Percentiles rank a stretch among this genome's conserved stretches.
Evolutionary conservation across 2,113 vertebrate genomes (phyloP).

Genomic region (Lanius ludovicianus): DNA sequence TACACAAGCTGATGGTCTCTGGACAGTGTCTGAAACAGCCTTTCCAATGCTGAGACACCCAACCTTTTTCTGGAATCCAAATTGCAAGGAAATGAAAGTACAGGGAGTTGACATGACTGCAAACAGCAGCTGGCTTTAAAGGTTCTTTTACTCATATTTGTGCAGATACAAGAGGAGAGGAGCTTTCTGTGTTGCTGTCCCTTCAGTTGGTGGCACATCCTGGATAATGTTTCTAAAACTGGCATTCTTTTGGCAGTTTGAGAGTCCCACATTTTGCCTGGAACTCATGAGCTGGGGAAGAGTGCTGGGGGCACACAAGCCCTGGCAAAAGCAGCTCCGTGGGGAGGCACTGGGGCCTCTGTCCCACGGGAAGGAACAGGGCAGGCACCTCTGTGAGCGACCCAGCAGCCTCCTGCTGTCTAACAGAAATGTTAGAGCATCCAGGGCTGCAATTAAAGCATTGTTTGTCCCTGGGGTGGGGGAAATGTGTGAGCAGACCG

Average conservation of each 20-base stretch:
- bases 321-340: background rate
- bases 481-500: background rate
- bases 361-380: background rate
- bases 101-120: background rate
- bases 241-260: background rate
- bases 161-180: background rate
- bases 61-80: background rate
- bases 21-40: background rate
- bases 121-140: background rate
- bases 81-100: background rate
- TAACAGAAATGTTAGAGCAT: background rate
- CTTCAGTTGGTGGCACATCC: background rate
- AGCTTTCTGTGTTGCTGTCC: background rate
- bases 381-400: background rate
- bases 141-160: background rate
- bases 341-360: background rate
- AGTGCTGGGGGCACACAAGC: background rate
- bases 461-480: background rate
- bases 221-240: background rate
- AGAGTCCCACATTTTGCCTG: background rate
- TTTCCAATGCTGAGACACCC: background rate
- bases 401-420: background rate
- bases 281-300: background rate
- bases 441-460: background rate
- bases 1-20: background rate